Percentiles rank a stretch among this genome's conserved stretches.
Evolutionary conservation across 1,140 invertebrate species (phyloP).

Genomic region (Sminthurides bifidus): DNA sequence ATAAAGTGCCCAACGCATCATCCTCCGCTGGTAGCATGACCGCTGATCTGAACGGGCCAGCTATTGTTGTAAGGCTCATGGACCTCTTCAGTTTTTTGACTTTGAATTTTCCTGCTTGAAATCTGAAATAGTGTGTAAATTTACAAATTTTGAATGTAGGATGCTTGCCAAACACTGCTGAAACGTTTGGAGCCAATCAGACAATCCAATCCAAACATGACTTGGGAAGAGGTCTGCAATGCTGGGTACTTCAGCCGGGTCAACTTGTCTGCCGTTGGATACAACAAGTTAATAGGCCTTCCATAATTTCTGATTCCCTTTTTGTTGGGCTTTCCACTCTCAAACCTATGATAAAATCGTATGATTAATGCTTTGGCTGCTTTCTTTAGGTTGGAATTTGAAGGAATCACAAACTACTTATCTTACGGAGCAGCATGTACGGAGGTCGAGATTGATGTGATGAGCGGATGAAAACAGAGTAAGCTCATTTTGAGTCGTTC

Average conservation of each 20-base stretch:
- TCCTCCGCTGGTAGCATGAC: conserved; percentile 79
- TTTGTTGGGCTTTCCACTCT: conserved; percentile 64
- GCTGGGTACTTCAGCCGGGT: conserved; percentile 67
- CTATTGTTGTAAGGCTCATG: conserved; percentile 53
- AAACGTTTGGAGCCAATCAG: conserved; percentile 65
- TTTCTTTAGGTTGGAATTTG: conserved; percentile 56
- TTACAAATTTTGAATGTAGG: conserved; percentile 54
- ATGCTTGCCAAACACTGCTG: conserved; percentile 67
- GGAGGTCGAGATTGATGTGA: conserved; percentile 79
- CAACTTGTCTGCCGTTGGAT: conserved; percentile 72
- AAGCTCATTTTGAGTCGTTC: too few relatives aligned
- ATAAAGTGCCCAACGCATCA: conserved; percentile 88
- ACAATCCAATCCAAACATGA: conserved; percentile 57
- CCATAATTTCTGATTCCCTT: conserved; percentile 77
- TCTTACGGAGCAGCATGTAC: conserved; percentile 66
- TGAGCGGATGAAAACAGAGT: too few relatives aligned
- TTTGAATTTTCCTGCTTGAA: conserved; percentile 59
- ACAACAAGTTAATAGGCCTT: conserved; percentile 51
- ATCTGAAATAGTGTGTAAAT: conserved; percentile 53
- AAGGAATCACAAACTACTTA: conserved; percentile 63
- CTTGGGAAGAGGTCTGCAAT: conserved; percentile 73
- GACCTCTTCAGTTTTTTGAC: conserved; percentile 88
- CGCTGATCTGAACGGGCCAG: conserved; percentile 91
- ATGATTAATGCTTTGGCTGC: conserved; percentile 79
- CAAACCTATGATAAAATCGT: conserved; percentile 41